These are phyloP conservation scores for Opisthograptis luteolata DNA, from an alignment of 2,888 invertebrate species.

Conservation along the genomic window DNA sequence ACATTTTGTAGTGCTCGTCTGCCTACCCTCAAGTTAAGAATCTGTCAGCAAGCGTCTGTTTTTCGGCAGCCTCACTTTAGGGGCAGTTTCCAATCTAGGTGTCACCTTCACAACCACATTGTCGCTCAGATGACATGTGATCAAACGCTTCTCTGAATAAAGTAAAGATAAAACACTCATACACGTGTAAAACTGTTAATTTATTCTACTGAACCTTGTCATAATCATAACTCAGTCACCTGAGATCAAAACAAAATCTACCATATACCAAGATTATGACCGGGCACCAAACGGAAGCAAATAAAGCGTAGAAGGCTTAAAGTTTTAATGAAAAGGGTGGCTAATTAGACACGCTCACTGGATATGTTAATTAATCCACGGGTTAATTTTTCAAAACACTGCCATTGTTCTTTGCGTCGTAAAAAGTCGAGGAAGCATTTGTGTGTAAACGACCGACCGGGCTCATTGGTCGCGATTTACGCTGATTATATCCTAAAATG, in stretches of 20 bases:
- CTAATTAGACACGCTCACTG: conserved; percentile 79
- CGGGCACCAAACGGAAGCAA: conserved; percentile 55
- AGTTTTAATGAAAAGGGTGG: conserved; percentile 79
- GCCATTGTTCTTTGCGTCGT: conserved; percentile 72
- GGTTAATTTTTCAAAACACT: conserved; percentile 77
- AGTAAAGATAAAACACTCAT: too few relatives aligned
- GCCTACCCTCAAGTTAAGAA: too few relatives aligned
- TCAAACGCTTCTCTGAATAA: too few relatives aligned
- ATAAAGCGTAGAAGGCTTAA: conserved; percentile 69
- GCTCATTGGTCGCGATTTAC: conserved; percentile 19
- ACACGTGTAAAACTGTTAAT: too few relatives aligned
- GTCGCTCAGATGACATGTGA: too few relatives aligned
- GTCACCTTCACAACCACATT: too few relatives aligned
- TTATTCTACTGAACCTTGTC: too few relatives aligned
- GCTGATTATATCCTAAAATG: conserved; percentile 17
- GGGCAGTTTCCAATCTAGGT: too few relatives aligned
- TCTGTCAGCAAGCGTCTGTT: too few relatives aligned
- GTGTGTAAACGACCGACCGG: conserved; percentile 38
- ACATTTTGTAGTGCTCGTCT: too few relatives aligned
- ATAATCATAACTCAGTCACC: conserved; percentile 8
- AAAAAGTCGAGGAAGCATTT: conserved; percentile 59
- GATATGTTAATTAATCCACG: conserved; percentile 80
- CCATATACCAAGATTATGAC: conserved; percentile 14
- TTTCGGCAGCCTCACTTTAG: too few relatives aligned
- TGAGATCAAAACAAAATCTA: conserved; percentile 19